phyloP scores from a whole-genome alignment of 2,888 invertebrate genomes.

The Cryptocephalus primarius region DNA sequence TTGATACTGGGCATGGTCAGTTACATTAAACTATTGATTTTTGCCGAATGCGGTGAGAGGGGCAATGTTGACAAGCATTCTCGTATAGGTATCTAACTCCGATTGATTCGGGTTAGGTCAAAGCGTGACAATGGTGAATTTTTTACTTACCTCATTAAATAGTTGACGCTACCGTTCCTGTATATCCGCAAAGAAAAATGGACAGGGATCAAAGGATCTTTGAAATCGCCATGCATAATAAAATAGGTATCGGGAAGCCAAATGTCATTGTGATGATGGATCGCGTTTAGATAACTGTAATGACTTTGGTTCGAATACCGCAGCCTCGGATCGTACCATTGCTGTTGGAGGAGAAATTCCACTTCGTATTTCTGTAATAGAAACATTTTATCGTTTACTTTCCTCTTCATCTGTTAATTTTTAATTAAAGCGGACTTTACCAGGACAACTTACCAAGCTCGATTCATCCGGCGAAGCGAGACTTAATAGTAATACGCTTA shows the following conservation, averaged over 20 bases:
- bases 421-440: too few species aligned
- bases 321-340: constrained; percentile 86
- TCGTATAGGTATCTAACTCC: not conserved
- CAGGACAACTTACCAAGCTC: constrained; percentile 69
- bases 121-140: too few species aligned
- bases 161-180: constrained; percentile 87
- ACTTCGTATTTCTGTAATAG: constrained; percentile 84
- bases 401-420: too few species aligned
- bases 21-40: not conserved
- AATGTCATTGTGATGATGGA: constrained; percentile 85
- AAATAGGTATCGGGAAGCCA: constrained; percentile 94
- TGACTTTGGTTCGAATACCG: constrained; percentile 80
- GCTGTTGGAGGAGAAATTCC: constrained; percentile 86
- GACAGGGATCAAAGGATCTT: constrained; percentile 86
- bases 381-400: not conserved
- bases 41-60: not conserved
- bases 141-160: constrained; percentile 67
- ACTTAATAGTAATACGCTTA: constrained; percentile 86
- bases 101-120: not conserved
- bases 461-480: constrained; percentile 94
- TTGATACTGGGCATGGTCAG: too few species aligned
- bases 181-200: constrained; percentile 88
- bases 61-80: constrained; percentile 1
- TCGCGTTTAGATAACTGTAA: constrained; percentile 82
- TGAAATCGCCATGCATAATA: constrained; percentile 94